phyloP scores from a whole-genome alignment of 2,797 vertebrate genomes.

The Gymnocypris eckloni region DNA sequence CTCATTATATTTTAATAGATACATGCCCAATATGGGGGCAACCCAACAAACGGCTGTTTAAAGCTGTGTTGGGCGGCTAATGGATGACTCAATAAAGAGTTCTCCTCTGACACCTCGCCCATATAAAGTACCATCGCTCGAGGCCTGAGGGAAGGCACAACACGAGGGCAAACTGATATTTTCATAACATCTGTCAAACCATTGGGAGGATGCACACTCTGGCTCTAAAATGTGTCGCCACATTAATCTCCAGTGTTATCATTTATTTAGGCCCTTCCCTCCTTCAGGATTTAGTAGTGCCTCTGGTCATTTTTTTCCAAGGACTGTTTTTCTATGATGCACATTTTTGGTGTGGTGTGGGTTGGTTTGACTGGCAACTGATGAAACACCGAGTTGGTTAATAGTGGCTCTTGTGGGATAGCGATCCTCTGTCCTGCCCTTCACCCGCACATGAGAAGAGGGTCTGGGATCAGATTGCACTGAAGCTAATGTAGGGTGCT shows the following conservation, averaged over 20 bases:
- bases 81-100: slow-evolving; percentile 57
- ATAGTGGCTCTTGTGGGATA: slow-evolving; percentile 51
- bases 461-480: slow-evolving; percentile 16
- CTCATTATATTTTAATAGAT: slow-evolving; percentile 54
- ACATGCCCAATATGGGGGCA: slow-evolving; percentile 58
- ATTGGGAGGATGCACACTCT: slow-evolving; percentile 57
- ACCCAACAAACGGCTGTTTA: slow-evolving; percentile 62
- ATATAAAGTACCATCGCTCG: slow-evolving; percentile 51
- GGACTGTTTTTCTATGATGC: slow-evolving; percentile 40
- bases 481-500: slow-evolving; percentile 25
- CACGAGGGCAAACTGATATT: slow-evolving; percentile 71
- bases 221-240: slow-evolving; percentile 62
- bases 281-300: slow-evolving; percentile 45
- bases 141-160: slow-evolving; percentile 70
- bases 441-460: slow-evolving; percentile 41
- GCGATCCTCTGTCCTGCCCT: slow-evolving; percentile 37
- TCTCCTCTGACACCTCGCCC: slow-evolving; percentile 47
- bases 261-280: slow-evolving; percentile 54
- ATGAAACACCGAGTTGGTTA: slow-evolving; percentile 42
- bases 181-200: slow-evolving; percentile 68
- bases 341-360: neutral
- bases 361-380: slow-evolving; percentile 23
- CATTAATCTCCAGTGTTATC: slow-evolving; percentile 51
- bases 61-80: slow-evolving; percentile 51
- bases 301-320: slow-evolving; percentile 23